Evolutionary conservation across 2,797 vertebrate species (phyloP), one percentile per base, ranked within the genome.

Genomic region (Pygocentrus nattereri): DNA sequence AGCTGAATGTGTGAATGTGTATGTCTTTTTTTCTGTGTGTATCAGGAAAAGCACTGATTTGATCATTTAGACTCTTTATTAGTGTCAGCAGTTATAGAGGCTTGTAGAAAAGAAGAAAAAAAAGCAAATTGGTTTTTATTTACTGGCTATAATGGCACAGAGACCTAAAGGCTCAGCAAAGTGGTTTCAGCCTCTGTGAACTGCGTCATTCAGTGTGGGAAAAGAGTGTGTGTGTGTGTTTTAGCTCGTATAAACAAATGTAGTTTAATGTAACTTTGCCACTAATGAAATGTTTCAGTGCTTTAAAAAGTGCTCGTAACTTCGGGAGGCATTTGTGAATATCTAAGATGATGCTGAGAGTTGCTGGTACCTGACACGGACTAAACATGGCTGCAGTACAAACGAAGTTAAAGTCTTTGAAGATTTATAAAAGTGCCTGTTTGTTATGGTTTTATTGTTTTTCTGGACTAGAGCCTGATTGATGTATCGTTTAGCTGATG

Each of bases 201-300:
- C 74, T 74, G 2, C 74, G 61, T 84, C 27, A 58, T 44, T 74
- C 85, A 87, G 86, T 85, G 78, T 89, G 87, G 86, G 87, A 90
- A 89, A 88, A 61, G 23, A 52, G 25, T 80, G 70, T 79, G 76
- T 79, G 76, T 79, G 76, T 78, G 34, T 78, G n/a, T 76, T 76
- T 78, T 77, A 82, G 85, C 88, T 90, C 80, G 87, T 90, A 91
- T 91, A 88, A 88, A 88, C 91, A 91, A 91, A 94, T 91, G 88
- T 87, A 85, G 85, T 92, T 91, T 93, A 89, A 93, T 93, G 92
- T 91, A 90, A 91, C 88, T 82, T 89, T 86, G 85, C 89, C 83
- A 19, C 90, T 91, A 91, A 92, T 92, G 88, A 92, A 93, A 85
- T 77, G 61, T 85, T 87, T 89, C 84, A 87, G 89, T 88, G 89